Conservation (phyloP, 2,113 vertebrate genomes). For the Cephalopholis sonnerati region DNA sequence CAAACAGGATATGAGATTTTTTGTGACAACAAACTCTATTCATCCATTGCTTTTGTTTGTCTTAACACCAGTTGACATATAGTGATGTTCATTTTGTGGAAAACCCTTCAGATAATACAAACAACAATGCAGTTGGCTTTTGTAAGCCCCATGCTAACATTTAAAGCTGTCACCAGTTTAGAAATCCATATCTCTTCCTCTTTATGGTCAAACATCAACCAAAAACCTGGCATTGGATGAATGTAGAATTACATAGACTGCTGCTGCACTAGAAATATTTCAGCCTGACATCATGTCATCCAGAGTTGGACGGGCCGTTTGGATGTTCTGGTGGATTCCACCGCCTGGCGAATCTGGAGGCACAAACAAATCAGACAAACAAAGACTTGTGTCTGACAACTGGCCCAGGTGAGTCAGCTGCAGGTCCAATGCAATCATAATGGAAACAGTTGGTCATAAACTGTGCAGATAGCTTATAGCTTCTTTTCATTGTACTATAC, state of each 20-base stretch:
- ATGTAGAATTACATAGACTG: constrained; percentile 12
- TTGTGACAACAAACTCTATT: constrained; percentile 1
- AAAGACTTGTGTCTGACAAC: constrained; percentile 23
- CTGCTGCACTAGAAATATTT: constrained; percentile 19
- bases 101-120: background rate
- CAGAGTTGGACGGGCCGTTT: constrained; percentile 14
- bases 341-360: constrained; percentile 23
- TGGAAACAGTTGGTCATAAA: background rate
- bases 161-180: background rate
- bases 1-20: background rate
- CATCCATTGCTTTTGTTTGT: background rate
- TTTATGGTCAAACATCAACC: constrained; percentile 25
- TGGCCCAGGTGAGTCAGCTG: constrained; percentile 33
- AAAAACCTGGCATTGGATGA: background rate
- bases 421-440: constrained; percentile 12
- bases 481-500: background rate
- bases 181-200: constrained; percentile 12
- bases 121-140: background rate
- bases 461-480: background rate
- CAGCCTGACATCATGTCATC: constrained; percentile 19
- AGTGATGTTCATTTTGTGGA: background rate
- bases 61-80: background rate
- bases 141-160: constrained; percentile 12
- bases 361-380: constrained; percentile 14
- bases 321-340: constrained; percentile 26